phyloP scores from a whole-genome alignment of 2,797 vertebrate genomes.

The Parotocinclus haroldoi region DNA sequence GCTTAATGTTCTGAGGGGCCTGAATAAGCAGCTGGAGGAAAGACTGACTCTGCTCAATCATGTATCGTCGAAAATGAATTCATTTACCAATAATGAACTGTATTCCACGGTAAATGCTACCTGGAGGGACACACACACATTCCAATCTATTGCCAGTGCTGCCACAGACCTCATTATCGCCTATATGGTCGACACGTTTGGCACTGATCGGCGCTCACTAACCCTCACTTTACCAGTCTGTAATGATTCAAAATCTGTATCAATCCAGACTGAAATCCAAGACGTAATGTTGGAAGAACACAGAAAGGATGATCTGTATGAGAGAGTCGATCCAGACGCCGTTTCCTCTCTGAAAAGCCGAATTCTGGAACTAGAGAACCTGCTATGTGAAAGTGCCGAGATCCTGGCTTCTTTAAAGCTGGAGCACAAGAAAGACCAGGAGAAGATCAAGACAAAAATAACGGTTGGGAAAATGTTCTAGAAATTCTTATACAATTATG shows the following conservation, averaged over 20 bases:
- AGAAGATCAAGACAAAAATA: conserved; percentile 7
- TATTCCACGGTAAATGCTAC: background rate
- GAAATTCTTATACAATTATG: background rate
- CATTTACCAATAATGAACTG: conserved; percentile 18
- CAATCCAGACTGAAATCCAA: conserved; percentile 19
- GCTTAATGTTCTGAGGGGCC: conserved; percentile 11
- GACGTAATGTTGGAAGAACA: conserved; percentile 11
- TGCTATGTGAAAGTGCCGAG: background rate
- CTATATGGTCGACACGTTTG: conserved; percentile 23
- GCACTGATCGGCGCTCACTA: too few species aligned
- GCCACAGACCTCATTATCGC: conserved; percentile 54
- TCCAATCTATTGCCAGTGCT: conserved; percentile 35
- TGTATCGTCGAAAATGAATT: conserved; percentile 37
- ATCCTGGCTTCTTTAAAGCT: conserved; percentile 10
- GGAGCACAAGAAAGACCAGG: conserved; percentile 10
- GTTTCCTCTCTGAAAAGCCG: conserved; percentile 36
- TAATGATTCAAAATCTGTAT: background rate
- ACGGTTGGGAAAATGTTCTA: background rate
- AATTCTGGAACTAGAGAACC: conserved; percentile 60
- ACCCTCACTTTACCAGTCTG: background rate
- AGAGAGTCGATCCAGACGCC: background rate
- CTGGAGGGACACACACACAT: conserved; percentile 12
- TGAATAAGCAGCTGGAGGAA: conserved; percentile 42
- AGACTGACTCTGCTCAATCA: conserved; percentile 50
- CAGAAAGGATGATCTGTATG: background rate